A percentile compares a stretch with the other conserved stretches of the same genome.
Conservation (phyloP, 2,797 vertebrate species). For the Melopsittacus undulatus region DNA sequence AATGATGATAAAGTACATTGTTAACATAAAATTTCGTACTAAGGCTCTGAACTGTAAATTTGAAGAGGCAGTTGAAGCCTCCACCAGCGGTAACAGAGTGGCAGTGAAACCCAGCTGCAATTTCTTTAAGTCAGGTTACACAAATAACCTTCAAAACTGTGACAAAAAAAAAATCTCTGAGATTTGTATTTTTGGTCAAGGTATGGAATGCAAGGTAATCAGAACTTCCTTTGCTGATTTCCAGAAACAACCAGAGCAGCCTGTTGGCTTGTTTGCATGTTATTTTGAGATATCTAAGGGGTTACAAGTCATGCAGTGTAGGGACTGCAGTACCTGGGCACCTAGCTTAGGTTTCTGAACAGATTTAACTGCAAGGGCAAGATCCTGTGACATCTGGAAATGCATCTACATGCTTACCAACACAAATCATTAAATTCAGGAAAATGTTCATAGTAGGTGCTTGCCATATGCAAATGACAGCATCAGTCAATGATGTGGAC, state of each 20-base stretch:
- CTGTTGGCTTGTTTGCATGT: not conserved
- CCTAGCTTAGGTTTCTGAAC: not conserved
- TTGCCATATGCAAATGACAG: not conserved
- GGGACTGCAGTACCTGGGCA: not conserved
- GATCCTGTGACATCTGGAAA: not conserved
- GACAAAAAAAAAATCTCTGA: not conserved
- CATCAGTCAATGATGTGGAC: not conserved
- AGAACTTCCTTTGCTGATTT: not conserved
- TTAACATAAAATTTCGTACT: not conserved
- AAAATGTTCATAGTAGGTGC: not conserved
- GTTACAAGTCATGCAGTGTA: not conserved
- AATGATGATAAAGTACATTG: not conserved
- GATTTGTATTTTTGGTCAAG: not conserved
- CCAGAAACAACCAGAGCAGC: not conserved
- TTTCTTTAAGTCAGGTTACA: not conserved
- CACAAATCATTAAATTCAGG: not conserved
- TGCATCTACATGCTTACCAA: not conserved
- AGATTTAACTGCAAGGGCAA: not conserved
- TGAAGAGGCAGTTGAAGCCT: not conserved
- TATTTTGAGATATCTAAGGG: not conserved
- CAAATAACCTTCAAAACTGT: not conserved
- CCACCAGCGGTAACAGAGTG: not conserved
- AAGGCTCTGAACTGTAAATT: not conserved
- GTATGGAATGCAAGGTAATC: not conserved
- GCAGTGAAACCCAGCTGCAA: fast-evolving